These are phyloP conservation scores for Desmodus rotundus DNA, from an alignment of 2,113 vertebrate genomes.

Conservation along the genomic window DNA sequence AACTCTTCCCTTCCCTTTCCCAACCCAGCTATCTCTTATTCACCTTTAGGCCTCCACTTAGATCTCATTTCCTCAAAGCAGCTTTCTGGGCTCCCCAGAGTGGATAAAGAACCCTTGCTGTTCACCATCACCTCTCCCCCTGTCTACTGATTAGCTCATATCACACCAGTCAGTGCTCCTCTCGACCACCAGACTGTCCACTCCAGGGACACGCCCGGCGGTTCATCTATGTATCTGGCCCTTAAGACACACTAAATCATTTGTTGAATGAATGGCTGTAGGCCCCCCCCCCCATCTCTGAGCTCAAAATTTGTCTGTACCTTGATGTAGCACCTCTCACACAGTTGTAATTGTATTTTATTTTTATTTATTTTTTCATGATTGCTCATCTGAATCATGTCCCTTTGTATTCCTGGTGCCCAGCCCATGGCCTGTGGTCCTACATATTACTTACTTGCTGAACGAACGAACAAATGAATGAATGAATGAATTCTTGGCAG, in stretches of 20 bases:
- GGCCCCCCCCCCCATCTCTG: neutral
- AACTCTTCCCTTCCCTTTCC: neutral
- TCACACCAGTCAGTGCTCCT: neutral
- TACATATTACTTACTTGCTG: neutral
- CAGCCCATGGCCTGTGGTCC: neutral
- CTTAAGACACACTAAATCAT: neutral
- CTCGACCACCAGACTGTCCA: neutral
- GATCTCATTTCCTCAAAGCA: neutral
- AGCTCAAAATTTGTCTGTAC: neutral
- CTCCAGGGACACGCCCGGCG: neutral
- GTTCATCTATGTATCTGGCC: neutral
- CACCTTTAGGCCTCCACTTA: neutral
- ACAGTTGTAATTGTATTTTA: neutral
- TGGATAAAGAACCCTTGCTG: neutral
- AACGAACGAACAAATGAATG: neutral
- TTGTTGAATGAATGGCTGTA: neutral
- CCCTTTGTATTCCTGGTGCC: neutral
- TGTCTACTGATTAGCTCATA: neutral
- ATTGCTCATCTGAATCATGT: neutral
- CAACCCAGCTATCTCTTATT: neutral
- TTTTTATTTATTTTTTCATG: neutral
- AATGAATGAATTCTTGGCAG: neutral
- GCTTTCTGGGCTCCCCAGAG: neutral
- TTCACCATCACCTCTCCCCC: no score
- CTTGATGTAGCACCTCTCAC: neutral